A percentile compares a stretch with the other conserved stretches of the same genome.
phyloP scores from a whole-genome alignment of 2,113 vertebrate species.

The Osmerus mordax region DNA sequence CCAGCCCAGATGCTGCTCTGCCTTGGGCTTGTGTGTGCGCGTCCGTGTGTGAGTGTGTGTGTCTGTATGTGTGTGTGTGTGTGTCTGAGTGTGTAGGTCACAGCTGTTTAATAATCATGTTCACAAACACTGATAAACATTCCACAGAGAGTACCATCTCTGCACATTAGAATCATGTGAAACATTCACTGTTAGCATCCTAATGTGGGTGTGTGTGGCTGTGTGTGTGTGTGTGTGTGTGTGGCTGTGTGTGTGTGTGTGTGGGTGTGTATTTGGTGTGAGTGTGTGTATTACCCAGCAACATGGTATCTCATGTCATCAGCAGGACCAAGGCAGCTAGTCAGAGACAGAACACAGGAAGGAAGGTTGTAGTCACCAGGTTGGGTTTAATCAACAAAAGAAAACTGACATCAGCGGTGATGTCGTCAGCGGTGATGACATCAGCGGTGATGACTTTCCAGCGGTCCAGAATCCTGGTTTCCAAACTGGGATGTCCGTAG shows the following conservation, averaged over 20 bases:
- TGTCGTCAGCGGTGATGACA: no score
- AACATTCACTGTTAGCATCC: no score
- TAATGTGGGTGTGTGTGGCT: no score
- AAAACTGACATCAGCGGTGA: background rate
- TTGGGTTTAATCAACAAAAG: background rate
- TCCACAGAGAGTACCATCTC: slow-evolving; percentile 17
- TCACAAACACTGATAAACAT: slow-evolving; percentile 11
- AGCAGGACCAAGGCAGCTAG: no score
- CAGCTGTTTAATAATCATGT: slow-evolving; percentile 12
- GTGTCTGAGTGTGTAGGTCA: slow-evolving; percentile 8
- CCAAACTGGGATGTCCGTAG: no score
- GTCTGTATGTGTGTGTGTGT: background rate
- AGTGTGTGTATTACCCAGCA: no score
- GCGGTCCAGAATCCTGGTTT: no score
- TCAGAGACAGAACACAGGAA: background rate
- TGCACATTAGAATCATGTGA: slow-evolving; percentile 15
- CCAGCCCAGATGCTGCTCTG: background rate
- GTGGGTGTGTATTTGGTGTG: no score
- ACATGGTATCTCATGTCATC: no score
- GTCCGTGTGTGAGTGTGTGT: background rate
- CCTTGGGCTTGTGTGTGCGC: slow-evolving; percentile 7
- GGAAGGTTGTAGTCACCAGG: background rate
- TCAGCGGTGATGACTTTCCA: background rate
- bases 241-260: no score
- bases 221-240: no score